A percentile compares a stretch with the other conserved stretches of the same genome.
Evolutionary conservation across 2,797 vertebrate genomes (phyloP).

Genomic region (Rhinatrema bivittatum): DNA sequence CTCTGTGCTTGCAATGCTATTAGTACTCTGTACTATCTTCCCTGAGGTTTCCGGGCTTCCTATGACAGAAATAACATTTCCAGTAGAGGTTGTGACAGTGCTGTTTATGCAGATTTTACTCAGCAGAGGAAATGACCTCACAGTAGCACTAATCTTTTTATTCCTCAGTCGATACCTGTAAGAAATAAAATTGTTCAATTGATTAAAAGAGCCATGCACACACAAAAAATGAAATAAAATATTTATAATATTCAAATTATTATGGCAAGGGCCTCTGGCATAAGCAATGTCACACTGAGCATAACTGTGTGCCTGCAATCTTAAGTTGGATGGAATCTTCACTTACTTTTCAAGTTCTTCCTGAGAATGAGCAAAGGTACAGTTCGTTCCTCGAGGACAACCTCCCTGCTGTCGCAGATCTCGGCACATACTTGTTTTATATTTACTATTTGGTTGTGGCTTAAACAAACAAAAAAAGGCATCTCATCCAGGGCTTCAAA

Average conservation of each 20-base stretch:
- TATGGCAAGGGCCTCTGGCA: background rate
- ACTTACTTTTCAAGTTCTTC: conserved; percentile 95
- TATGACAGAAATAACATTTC: conserved; percentile 54
- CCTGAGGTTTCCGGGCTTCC: conserved; percentile 63
- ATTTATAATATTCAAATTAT: background rate
- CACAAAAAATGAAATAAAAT: no score
- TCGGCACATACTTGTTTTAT: conserved; percentile 96
- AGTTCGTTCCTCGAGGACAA: conserved; percentile 86
- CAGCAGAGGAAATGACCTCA: conserved; percentile 72
- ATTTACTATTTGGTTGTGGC: conserved; percentile 94
- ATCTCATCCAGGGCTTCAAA: no score
- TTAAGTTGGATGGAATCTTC: background rate
- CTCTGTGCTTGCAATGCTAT: conserved; percentile 56
- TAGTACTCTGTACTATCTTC: conserved; percentile 55
- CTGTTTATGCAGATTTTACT: conserved; percentile 67
- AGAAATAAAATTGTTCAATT: no score
- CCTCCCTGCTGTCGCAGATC: conserved; percentile 91
- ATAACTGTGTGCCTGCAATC: background rate
- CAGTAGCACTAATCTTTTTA: conserved; percentile 80
- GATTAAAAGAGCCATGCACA: no score
- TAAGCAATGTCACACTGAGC: background rate
- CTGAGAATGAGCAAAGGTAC: conserved; percentile 94
- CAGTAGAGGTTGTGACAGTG: conserved; percentile 58
- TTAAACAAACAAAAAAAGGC: conserved; percentile 49
- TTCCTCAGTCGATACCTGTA: conserved; percentile 90